A percentile compares a stretch with the other conserved stretches of the same genome.
phyloP scores from a whole-genome alignment of 2,113 vertebrate genomes.

The Leptodactylus fuscus region DNA sequence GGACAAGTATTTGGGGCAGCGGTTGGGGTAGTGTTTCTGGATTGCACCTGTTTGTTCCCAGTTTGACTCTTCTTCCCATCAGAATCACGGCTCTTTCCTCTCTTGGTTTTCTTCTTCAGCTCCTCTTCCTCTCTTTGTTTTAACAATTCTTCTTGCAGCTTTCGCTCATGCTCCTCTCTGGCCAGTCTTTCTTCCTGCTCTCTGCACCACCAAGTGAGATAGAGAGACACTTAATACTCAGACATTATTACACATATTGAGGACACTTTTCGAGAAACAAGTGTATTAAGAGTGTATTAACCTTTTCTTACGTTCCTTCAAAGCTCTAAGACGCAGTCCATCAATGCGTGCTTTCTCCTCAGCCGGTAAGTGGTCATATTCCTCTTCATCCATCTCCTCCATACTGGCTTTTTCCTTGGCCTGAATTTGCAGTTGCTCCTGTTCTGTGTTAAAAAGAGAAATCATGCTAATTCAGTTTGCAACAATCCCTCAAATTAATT shows the following conservation, averaged over 20 bases:
- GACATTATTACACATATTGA: not conserved
- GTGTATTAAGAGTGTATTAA: too few species aligned
- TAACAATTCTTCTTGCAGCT: constrained; percentile 70
- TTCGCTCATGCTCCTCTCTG: constrained; percentile 74
- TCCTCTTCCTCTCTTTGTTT: constrained; percentile 77
- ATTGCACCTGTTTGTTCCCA: constrained; percentile 69
- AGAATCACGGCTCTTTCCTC: constrained; percentile 66
- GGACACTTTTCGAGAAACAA: too few species aligned
- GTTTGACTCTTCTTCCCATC: constrained; percentile 70
- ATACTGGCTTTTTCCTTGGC: constrained; percentile 68
- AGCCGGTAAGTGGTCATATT: constrained; percentile 78
- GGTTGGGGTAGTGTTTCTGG: not conserved
- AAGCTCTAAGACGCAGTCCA: constrained; percentile 60
- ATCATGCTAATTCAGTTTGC: too few species aligned
- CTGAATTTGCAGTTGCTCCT: constrained; percentile 63
- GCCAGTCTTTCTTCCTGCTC: constrained; percentile 69
- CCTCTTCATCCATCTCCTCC: constrained; percentile 79
- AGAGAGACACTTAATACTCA: not conserved
- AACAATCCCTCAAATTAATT: too few species aligned
- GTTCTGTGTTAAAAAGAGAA: constrained; percentile 49
- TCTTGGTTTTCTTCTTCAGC: constrained; percentile 73
- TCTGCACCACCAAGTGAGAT: constrained; percentile 65
- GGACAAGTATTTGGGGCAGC: not conserved
- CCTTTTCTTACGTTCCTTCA: constrained; percentile 74
- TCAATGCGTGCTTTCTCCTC: constrained; percentile 72